Base-by-base conservation (phyloP, 2,113 vertebrate genomes). In the Crypturellus undulatus region DNA sequence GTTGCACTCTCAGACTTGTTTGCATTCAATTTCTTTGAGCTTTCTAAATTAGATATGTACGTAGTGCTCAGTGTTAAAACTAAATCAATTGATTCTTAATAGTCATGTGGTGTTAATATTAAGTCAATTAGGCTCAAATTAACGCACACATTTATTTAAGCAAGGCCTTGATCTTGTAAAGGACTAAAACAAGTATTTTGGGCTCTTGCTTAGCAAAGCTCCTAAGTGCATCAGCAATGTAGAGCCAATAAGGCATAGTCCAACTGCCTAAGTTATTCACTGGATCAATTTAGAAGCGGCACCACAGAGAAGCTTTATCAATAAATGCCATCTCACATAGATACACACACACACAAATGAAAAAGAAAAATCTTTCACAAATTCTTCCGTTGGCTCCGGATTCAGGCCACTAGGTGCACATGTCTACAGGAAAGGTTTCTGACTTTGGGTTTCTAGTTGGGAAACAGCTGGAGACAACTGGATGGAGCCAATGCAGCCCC, bases 41-140 rank as follows among this genome's bases (percentile, higher is more conserved):
- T 89, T 86, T 92, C 83, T 92, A 96, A 92, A 96, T 95, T 81
- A 96, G 93, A 84, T 81, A 86, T 3, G 60, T 92, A 93, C 5
- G 17, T 90, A 83, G 90, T 60, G 7, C 32, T 88, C 51, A 34
- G 8, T 30, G 36, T 56, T 94, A 86, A 93, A 96, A 90, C 60
- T 56, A 95, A 96, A 96, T 94, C 88, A 88, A 88, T 94, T 70
- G 32, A 95, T 90, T 95, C 79, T 90, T 93, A 96, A 90, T 75
- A 94, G 92, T 94, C 77, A 92, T 94, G 77, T 94, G 94, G 56
- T 90, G 77, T 84, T 96, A 94, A 90, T 92, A 96, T 95, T 93
- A 85, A 92, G 52, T 56, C 88, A 96, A 84, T 93, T 94, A 93
- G 56, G 86, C 36, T 96, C 69, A 86, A 93, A 92, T 95, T 93